Base-by-base conservation (phyloP, 2,888 invertebrate genomes). In the Podotricha telesiphe region DNA sequence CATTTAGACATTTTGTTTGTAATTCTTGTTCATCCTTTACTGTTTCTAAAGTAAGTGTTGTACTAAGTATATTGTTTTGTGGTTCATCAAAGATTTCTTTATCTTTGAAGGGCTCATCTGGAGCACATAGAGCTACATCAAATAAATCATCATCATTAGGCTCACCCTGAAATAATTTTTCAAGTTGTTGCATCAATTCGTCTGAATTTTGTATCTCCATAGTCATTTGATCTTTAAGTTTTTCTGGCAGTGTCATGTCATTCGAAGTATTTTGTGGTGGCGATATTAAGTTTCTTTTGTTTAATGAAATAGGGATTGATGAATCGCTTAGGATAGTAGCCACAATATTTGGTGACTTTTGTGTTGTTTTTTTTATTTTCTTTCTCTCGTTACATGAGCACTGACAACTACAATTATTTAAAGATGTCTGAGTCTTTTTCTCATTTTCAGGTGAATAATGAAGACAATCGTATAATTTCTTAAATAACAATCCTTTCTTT, bases 111-210 rank as follows among this genome's bases (percentile, higher is more conserved):
- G 76, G 71, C 67, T 84, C 82, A 66, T 80, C 73, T 64, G 77
- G 78, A 67, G 84, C 80, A 77, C 80, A 88, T 8, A 88, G 74
- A 34, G 83, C 79, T 53, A 82, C 82, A 71, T 89, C 87, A 82
- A 92, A 93, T 73, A 93, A 78, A 71, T 92, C 91, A 76, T 92
- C 91, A 76, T 91, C 90, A 79, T 85, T 86, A 28, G 82, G 75
- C 69, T 88, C 87, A 45, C 82, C 82, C 74, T 89, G 84, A 77
- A 93, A 93, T n/a, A 93, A 76, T 76, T 89, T 88, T 75, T 93
- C 91, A 74, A 93, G 77, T 73, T 92, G 89, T 74, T 82, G 81
- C 82, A 88, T 86, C 58, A 93, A 74, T 62, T 91, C 86, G 76
- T 89, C 88, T 20, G 87, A 82, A 56, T 86, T 85, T 73, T 82